Evolutionary conservation across 2,113 vertebrate genomes (phyloP).

Genomic region (Motacilla alba): DNA sequence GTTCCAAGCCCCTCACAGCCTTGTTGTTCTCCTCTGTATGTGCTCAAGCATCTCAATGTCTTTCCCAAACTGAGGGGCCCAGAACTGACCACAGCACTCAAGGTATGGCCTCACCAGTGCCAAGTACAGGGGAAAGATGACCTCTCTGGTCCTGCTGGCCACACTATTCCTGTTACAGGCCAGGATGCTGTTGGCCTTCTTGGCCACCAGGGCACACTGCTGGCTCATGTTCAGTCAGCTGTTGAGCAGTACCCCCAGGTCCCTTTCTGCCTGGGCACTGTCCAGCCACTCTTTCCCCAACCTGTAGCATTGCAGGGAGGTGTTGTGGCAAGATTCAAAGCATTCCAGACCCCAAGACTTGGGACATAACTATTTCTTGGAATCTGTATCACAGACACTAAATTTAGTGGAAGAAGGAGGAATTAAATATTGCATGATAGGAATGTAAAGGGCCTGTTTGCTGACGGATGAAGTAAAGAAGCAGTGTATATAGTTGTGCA

Average conservation of each 20-base stretch:
- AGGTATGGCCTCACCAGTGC: neutral
- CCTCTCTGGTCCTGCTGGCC: neutral
- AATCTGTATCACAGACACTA: neutral
- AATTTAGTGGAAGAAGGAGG: neutral
- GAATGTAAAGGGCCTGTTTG: neutral
- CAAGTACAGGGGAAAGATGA: fast-evolving
- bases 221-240: neutral
- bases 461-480: neutral
- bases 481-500: neutral
- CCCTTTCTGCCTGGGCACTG: neutral
- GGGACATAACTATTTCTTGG: neutral
- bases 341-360: neutral
- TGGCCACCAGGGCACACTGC: neutral
- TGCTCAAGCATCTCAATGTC: fast-evolving
- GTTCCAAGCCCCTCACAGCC: neutral
- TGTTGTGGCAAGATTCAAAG: neutral
- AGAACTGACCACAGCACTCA: neutral
- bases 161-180: fast-evolving
- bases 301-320: too few relatives aligned
- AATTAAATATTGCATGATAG: neutral
- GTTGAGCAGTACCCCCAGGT: neutral
- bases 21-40: fast-evolving
- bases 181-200: neutral
- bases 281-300: neutral
- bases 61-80: neutral